Base-by-base conservation (phyloP, 2,113 vertebrate genomes). In the Gasterosteus nipponicus region DNA sequence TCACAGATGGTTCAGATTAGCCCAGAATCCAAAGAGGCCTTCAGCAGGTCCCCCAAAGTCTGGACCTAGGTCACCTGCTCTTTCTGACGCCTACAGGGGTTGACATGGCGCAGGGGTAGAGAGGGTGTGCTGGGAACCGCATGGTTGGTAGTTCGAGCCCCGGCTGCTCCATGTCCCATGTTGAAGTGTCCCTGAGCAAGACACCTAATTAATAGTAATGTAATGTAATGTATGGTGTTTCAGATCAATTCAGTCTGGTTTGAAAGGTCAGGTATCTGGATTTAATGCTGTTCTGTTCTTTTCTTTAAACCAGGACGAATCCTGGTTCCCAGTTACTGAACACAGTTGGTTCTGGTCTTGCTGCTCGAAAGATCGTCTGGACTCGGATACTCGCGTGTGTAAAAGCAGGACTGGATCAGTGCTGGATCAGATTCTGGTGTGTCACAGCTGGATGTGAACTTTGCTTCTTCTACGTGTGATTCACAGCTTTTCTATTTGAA, bases 301-400 rank as follows among this genome's bases (percentile, higher is more conserved):
- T 60, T 41, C 60, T 64, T 39, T 16, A 2, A n/a, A 1, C 4
- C 61, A 85, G 79, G 83, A 35, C 22, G 79, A 47, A 81, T 78
- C 46, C 66, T 81, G 67, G 67, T 85, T 8, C 83, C 83, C 61
- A 62, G 0, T 51, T 35, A 62, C 61, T 85, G 75, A 82, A 11
- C 35, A 51, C 12, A 46, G 10, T 46, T 44, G 44, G 14, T 22
- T 10, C 59, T 31, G 56, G 15, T 15, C 39, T 62, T 35, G 53
- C 29, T 67, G 35, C 4, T 39, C 2, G 19, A 57, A 35, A 9
- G 35, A 7, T 12, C n/a, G 51, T 26, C 22, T 26, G 22, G 22
- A 26, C 22, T 26, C 22, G 22, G 22, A 26, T 26, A 26, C 22
- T 26, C 22, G 22, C 22, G 22, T 26, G 42, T 16, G n/a, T 8